Evolutionary conservation across 2,113 vertebrate genomes (phyloP).

Genomic region (Phaetusa simplex): DNA sequence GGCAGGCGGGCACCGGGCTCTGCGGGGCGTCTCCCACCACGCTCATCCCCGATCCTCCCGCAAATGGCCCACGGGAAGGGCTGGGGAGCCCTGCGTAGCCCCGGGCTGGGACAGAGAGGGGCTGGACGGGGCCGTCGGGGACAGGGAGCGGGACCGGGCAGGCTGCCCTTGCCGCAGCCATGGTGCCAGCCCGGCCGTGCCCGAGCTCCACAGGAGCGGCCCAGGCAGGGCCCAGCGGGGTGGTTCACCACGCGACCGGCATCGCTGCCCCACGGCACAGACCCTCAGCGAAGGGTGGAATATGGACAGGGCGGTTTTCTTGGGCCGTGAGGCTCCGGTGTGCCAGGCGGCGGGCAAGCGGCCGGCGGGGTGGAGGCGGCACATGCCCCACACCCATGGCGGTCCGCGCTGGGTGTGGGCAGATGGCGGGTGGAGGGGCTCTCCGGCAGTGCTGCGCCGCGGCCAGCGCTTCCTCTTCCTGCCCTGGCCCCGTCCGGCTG

Average conservation of each 20-base stretch:
- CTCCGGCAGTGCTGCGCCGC: not conserved
- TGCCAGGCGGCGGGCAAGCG: fast-evolving
- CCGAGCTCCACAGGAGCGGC: fast-evolving
- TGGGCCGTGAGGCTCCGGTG: fast-evolving
- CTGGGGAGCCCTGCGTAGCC: not conserved
- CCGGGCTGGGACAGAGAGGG: not conserved
- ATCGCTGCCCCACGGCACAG: fast-evolving
- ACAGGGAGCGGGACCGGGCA: fast-evolving
- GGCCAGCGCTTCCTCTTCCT: constrained; percentile 32
- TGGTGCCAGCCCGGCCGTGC: not conserved
- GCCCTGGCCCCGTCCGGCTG: not conserved
- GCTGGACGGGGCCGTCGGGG: not conserved
- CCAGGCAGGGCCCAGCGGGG: fast-evolving
- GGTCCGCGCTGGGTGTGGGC: not conserved
- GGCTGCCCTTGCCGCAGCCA: not conserved
- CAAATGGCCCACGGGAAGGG: not conserved
- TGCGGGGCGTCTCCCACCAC: not conserved
- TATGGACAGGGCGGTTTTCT: not conserved
- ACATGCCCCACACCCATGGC: not conserved
- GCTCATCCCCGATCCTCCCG: fast-evolving
- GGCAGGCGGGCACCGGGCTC: not conserved
- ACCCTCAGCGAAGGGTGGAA: fast-evolving
- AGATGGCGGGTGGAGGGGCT: not conserved
- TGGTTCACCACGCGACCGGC: fast-evolving
- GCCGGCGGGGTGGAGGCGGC: not conserved